Evolutionary conservation across 2,113 vertebrate species (phyloP).

Genomic region (Microcebus lehilahytsara): DNA sequence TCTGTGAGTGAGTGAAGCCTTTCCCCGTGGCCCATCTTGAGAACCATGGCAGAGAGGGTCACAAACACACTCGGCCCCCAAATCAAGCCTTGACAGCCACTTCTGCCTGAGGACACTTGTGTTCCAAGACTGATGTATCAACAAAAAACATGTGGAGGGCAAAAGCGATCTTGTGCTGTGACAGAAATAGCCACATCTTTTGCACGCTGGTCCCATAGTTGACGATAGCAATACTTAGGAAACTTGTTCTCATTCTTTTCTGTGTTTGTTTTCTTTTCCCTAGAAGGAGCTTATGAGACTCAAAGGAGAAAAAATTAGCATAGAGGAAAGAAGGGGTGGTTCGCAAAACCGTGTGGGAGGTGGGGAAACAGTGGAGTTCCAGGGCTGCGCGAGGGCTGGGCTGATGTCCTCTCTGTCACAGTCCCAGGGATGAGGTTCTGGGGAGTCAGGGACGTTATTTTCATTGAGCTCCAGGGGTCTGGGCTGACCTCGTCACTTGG

Average conservation of each 20-base stretch:
- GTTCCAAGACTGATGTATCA: not conserved
- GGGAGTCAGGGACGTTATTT: not conserved
- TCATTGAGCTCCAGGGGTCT: not conserved
- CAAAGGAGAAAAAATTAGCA: not conserved
- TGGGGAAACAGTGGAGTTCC: not conserved
- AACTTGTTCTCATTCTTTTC: not conserved
- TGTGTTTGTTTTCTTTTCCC: not conserved
- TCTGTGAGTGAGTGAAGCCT: not conserved
- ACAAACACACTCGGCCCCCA: not conserved
- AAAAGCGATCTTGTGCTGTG: not conserved
- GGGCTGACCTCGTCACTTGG: not conserved
- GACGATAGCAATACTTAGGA: not conserved
- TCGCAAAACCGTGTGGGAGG: not conserved
- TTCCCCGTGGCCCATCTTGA: not conserved
- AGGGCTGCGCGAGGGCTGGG: not conserved
- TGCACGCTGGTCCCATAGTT: not conserved
- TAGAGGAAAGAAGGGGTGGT: not conserved
- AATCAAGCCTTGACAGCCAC: not conserved
- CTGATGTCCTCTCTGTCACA: rapidly evolving
- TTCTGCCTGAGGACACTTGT: not conserved
- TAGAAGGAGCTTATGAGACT: not conserved
- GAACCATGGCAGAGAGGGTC: not conserved
- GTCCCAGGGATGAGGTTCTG: not conserved
- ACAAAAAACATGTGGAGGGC: not conserved
- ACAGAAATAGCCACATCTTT: not conserved